Conservation (phyloP, 1,140 invertebrate species). For the Panagrolaimus sp. region DNA sequence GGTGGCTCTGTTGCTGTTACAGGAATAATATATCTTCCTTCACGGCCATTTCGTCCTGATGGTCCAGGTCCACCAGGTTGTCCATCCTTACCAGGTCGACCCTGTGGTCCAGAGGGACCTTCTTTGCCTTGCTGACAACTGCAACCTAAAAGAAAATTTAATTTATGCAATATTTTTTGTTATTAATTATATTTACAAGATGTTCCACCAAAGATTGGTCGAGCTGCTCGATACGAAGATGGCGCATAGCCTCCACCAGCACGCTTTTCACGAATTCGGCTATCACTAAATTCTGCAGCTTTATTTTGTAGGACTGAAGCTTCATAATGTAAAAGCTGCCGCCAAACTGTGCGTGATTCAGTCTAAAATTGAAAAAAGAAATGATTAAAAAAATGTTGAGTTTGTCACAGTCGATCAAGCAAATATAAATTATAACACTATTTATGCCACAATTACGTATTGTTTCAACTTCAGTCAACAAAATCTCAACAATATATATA, state of each 20-base stretch:
- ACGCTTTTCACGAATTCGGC: neutral
- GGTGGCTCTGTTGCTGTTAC: neutral
- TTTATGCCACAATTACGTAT: too few relatives aligned
- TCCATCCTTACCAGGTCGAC: neutral
- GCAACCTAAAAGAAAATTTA: neutral
- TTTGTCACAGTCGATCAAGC: too few relatives aligned
- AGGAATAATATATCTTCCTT: conserved; percentile 6
- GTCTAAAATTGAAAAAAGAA: too few relatives aligned
- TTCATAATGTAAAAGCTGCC: neutral
- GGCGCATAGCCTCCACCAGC: neutral
- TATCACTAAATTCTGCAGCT: neutral
- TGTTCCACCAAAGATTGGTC: neutral
- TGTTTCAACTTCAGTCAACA: too few relatives aligned
- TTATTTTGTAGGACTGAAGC: neutral
- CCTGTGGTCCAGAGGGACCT: neutral
- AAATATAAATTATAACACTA: too few relatives aligned
- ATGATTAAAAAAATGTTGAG: too few relatives aligned
- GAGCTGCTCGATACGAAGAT: neutral
- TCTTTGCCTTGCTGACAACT: neutral
- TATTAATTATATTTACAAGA: neutral
- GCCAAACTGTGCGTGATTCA: neutral
- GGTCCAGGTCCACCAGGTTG: neutral
- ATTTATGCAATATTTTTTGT: neutral
- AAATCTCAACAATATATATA: too few relatives aligned
- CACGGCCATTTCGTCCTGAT: neutral